Evolutionary conservation across 1,140 invertebrate genomes (phyloP), one percentile per base, ranked within the genome.

Genomic region (Aphaenogaster rudis): DNA sequence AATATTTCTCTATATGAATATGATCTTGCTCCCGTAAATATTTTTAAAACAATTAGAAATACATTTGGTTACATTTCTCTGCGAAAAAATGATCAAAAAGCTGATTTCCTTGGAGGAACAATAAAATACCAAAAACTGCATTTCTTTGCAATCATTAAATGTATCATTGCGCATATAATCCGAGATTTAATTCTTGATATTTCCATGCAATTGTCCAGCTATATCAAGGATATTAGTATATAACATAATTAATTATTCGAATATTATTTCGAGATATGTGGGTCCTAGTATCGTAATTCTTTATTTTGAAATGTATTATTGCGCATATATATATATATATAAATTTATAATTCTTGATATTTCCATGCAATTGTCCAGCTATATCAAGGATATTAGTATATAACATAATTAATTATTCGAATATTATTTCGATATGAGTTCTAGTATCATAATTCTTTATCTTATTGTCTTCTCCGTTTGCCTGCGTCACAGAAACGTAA

Each of bases 401-500:
- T 21, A 39, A 59, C 8, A 17, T 2, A 21, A 11, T 63, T 77
- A 77, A 77, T 45, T 77, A 15, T 21, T 45, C 8, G 8, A 42
- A n/a, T 77, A 28, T 28, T 1, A 77, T 28, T 61, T 28, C 17
- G 21, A 71, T 48, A 64, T 13, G 33, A 36, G 33, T n/a, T 42
- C 3, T 67, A 8, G 11, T 42, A n/a, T 45, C 39, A 5, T 52
- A 52, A 52, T 52, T 9, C 15, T 52, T 52, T 15, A 52, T 71
- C 17, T 74, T 36, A 45, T 15, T 8, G 6, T 39, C 50, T 57
- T 39, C 33, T 21, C 36, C 33, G 5, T 7, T 57, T n/a, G 11
- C 52, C 15, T 77, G 54, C n/a, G 8, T 63, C 54, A 21, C 7
- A 77, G 57, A 77, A n/a, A 59, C 21, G 8, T 42, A 63, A 45